Base-by-base conservation (phyloP, 2,113 vertebrate species). In the Passer domesticus region DNA sequence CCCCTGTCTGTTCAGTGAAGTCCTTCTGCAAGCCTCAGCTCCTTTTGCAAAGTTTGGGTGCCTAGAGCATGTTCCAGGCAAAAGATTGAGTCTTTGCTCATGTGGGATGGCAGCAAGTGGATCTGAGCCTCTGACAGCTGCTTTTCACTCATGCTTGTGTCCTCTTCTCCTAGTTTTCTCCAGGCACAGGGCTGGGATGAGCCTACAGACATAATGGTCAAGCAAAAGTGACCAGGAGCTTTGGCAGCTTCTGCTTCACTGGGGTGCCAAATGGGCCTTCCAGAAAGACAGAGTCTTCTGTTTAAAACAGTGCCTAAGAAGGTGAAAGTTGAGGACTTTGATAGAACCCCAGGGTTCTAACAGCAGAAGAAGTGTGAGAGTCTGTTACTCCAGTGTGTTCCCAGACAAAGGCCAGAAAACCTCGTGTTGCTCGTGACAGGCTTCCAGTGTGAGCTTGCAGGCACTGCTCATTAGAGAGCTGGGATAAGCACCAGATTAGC, bases 401-500 rank as follows among this genome's bases (percentile, higher is more conserved):
- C 56, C 25, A 86, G 47, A n/a, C 20, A 59, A 62, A 81, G 22
- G 74, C 52, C 60, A 68, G 79, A 19, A 88, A 33, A 70, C 18
- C 10, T 14, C 10, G 7, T 76, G 30, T 35, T 78, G 76, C 90
- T 92, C 0, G 0, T 50, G 78, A 33, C 47, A 73, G 62, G 56
- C 47, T 83, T 90, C 52, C 63, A 74, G 30, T 2, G 0, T 39
- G 43, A 88, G 82, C 15, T 82, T 41, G 6, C 44, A 87, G 83
- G 76, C 25, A 3, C 31, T 68, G 83, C 73, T 86, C 68, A 33
- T 67, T 81, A 58, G 79, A 59, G 64, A 81, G 37, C 85, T 43
- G 44, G 59, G 85, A 83, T 94, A 92, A 96, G 47, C 63, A 87
- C 24, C 66, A 83, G 87, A 94, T 92, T 95, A 96, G 43, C 78